A percentile compares a stretch with the other conserved stretches of the same genome.
Evolutionary conservation across 2,888 invertebrate genomes (phyloP).

Genomic region (Pemphredon lugubris): DNA sequence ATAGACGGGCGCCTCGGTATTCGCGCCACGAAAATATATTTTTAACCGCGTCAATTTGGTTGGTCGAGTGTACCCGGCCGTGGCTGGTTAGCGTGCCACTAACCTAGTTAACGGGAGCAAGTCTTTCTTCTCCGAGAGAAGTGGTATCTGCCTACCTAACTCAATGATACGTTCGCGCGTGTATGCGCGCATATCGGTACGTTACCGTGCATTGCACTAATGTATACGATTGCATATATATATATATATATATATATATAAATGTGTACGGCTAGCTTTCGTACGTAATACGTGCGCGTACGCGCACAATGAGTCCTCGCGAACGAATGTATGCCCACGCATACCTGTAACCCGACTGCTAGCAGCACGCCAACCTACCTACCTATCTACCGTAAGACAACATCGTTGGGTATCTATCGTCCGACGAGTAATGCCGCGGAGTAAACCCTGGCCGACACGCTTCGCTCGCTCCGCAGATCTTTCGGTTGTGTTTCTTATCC

Average conservation of each 20-base stretch:
- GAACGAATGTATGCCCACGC: slow-evolving; percentile 1
- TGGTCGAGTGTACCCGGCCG: slow-evolving; percentile 73
- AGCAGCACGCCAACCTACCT: slow-evolving; percentile 61
- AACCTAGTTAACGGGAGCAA: slow-evolving; percentile 79
- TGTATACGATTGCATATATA: slow-evolving; percentile 25
- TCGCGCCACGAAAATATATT: slow-evolving; percentile 68
- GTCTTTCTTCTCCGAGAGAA: slow-evolving; percentile 76
- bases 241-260: slow-evolving; percentile 10
- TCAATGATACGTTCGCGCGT: slow-evolving; percentile 38
- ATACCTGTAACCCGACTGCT: slow-evolving; percentile 15
- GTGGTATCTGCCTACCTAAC: slow-evolving; percentile 68
- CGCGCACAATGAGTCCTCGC: neutral
- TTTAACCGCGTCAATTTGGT: slow-evolving; percentile 75
- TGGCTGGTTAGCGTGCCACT: slow-evolving; percentile 78
- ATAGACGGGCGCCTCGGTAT: slow-evolving; percentile 13
- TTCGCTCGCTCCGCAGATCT: slow-evolving; percentile 59
- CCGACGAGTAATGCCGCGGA: too few relatives aligned
- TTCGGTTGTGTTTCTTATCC: slow-evolving; percentile 24
- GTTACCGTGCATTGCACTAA: too few relatives aligned
- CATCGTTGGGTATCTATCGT: too few relatives aligned
- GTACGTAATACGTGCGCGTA: slow-evolving; percentile 17
- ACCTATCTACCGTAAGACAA: slow-evolving; percentile 62
- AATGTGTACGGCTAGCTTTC: slow-evolving; percentile 14
- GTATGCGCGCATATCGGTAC: slow-evolving; percentile 3
- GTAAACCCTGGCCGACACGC: slow-evolving; percentile 63